Conservation (phyloP, 92 coral and sea anemone species). For the Metridium senile region DNA sequence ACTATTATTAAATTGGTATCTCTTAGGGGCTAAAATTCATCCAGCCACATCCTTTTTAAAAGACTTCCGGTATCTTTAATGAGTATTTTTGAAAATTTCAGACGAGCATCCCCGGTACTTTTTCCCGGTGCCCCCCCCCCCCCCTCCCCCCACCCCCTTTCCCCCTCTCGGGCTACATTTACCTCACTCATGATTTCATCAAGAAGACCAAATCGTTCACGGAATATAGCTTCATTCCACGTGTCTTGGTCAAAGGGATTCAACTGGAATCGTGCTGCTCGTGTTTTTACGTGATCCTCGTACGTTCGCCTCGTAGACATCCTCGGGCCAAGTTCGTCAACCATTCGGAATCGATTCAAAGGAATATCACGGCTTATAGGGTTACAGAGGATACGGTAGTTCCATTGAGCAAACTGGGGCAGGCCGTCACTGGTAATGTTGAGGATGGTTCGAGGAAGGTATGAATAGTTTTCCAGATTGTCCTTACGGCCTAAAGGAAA, state of each 20-base stretch:
- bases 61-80: too few species aligned
- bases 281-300: slow-evolving; percentile 34
- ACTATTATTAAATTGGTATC: too few species aligned
- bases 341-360: slow-evolving; percentile 52
- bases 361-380: slow-evolving; percentile 70
- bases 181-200: slow-evolving; percentile 55
- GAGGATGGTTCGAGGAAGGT: slow-evolving; percentile 58
- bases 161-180: too few species aligned
- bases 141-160: too few species aligned
- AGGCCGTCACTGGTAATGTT: slow-evolving; percentile 29
- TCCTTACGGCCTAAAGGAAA: slow-evolving; percentile 53
- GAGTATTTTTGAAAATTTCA: too few species aligned
- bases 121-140: too few species aligned
- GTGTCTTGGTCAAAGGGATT: slow-evolving; percentile 45
- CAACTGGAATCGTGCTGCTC: slow-evolving; percentile 71
- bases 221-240: slow-evolving; percentile 1
- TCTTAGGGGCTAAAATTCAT: too few species aligned
- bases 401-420: slow-evolving; percentile 75
- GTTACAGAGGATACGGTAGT: slow-evolving; percentile 76
- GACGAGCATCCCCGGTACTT: too few species aligned
- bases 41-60: too few species aligned
- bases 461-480: slow-evolving; percentile 60
- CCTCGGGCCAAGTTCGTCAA: slow-evolving; percentile 55
- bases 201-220: slow-evolving; percentile 31
- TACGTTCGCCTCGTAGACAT: slow-evolving; percentile 26